Conservation (phyloP, 2,113 vertebrate genomes). For the Chionodraco myersi region DNA sequence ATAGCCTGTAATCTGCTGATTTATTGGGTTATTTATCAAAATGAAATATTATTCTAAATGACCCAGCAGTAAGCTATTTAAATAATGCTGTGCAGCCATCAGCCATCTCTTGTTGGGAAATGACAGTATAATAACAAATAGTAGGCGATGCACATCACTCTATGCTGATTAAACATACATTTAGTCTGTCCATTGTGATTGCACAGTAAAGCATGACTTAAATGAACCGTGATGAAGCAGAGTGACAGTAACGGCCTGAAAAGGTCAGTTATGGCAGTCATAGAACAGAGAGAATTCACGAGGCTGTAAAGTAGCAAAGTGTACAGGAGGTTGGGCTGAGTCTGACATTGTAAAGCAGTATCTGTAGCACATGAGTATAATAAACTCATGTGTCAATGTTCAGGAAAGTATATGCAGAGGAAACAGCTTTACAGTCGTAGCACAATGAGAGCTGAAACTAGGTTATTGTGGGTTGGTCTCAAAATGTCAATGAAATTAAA, state of each 20-base stretch:
- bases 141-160: not conserved
- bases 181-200: not conserved
- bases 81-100: not conserved
- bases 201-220: not conserved
- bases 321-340: conserved; percentile 11
- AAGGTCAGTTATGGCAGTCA: not conserved
- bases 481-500: too few species aligned
- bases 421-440: not conserved
- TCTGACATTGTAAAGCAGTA: conserved; percentile 22
- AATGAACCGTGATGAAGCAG: not conserved
- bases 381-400: not conserved
- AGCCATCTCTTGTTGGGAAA: not conserved
- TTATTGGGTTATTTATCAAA: not conserved
- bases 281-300: conserved; percentile 7
- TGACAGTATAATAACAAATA: not conserved
- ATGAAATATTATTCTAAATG: not conserved
- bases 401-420: not conserved
- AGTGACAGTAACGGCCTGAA: not conserved
- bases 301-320: conserved; percentile 10
- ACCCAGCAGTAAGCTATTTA: not conserved
- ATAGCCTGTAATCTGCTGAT: not conserved
- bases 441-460: not conserved
- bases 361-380: not conserved
- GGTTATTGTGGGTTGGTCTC: not conserved
- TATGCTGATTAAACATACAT: not conserved